Base-by-base conservation (phyloP, 2,797 vertebrate species). In the Monodelphis domestica region DNA sequence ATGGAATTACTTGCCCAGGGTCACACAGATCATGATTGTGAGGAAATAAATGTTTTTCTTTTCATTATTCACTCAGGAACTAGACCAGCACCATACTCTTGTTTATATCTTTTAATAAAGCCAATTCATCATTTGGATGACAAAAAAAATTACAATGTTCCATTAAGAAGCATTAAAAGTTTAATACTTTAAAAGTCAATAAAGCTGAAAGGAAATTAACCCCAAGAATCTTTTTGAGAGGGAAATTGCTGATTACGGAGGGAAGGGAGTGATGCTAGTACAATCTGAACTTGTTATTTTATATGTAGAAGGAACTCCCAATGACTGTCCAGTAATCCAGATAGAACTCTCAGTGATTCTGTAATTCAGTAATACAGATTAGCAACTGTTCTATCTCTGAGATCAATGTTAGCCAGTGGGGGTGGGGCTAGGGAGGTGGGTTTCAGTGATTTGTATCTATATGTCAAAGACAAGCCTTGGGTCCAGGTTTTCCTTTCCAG, bases 141-240 rank as follows among this genome's bases (percentile, higher is more conserved):
- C 4, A 26, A 84, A 84, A 38, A 78, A 78, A 78, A 45, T 84
- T 24, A 26, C 9, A 26, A 10, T 84, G 26, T 3, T 45, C 24
- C 9, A 84, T 84, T 45, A 50, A 84, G 38, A 84, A 84, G 38
- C 21, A 50, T 26, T 84, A 84, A 45, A 50, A 38, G 38, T 38
- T 78, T 45, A 45, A 45, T 78, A 9, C 17, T 92, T 89, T 93
- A 51, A 7, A 97, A 93, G 87, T 93, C 0, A 0, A 96, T 95
- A 94, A 88, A 53, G 63, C 54, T 29, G 91, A 55, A n/a, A 94
- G 54, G 90, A 93, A 88, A 11, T 9, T 63, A 55, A 6, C 11
- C 51, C n/a, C 33, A 70, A n/a, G 59, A 33, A 10, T 78, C 50
- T 59, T 0, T 50, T 95, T 97, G 94, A 95, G 88, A 92, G 90